Conservation (phyloP, 2,888 invertebrate species). For the Bedellia somnulentella region DNA sequence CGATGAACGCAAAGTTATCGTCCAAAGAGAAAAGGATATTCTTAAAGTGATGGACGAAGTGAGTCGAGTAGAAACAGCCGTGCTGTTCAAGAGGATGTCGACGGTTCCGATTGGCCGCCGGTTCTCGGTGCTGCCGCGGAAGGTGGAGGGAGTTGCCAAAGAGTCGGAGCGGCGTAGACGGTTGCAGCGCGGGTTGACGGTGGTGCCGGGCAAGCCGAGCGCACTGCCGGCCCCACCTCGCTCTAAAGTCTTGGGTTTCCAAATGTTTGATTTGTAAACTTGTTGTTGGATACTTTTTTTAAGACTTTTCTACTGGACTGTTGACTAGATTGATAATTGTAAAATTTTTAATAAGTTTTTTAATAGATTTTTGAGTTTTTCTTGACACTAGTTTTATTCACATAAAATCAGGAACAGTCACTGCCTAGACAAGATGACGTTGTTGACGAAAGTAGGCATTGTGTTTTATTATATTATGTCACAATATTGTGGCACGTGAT, state of each 20-base stretch:
- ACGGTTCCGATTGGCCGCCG: conserved; percentile 35
- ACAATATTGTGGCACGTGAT: too few relatives aligned
- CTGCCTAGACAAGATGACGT: too few relatives aligned
- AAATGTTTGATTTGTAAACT: conserved; percentile 34
- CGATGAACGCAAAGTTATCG: conserved; percentile 38
- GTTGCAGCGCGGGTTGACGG: conserved; percentile 33
- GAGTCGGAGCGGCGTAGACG: conserved; percentile 28
- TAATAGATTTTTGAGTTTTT: too few relatives aligned
- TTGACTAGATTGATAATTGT: too few relatives aligned
- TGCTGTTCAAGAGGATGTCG: conserved; percentile 43
- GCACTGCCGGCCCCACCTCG: conserved; percentile 28
- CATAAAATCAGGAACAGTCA: too few relatives aligned
- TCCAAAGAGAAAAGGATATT: conserved; percentile 33
- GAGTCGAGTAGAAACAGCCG: conserved; percentile 29
- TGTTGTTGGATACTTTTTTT: not conserved
- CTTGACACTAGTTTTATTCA: too few relatives aligned
- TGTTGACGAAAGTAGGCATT: too few relatives aligned
- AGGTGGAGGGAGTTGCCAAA: conserved; percentile 17
- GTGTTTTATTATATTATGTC: too few relatives aligned
- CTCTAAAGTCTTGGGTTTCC: conserved; percentile 29
- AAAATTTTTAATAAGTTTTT: too few relatives aligned
- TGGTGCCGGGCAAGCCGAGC: conserved; percentile 35
- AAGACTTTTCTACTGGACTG: too few relatives aligned
- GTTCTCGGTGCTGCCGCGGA: conserved; percentile 25
- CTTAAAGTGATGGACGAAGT: conserved; percentile 30